These are phyloP conservation scores for Cyrtonyx montezumae DNA, from an alignment of 2,113 vertebrate species.

Conservation along the genomic window DNA sequence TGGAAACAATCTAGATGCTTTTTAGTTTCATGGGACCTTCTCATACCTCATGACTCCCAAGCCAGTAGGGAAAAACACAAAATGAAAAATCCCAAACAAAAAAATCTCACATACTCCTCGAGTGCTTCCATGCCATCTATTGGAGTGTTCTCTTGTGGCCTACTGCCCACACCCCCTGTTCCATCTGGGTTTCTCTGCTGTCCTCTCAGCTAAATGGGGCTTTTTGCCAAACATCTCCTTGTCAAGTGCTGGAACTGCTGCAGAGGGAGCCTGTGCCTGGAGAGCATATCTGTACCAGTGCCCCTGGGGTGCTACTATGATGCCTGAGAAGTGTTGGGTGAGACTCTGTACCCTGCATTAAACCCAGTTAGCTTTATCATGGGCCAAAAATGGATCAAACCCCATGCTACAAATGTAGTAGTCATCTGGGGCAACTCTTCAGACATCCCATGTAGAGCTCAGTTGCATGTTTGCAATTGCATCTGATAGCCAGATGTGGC, in stretches of 20 bases:
- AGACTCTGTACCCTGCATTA: neutral
- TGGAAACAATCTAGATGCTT: neutral
- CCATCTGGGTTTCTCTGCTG: neutral
- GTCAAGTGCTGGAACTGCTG: neutral
- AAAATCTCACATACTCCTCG: neutral
- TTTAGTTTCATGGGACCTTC: neutral
- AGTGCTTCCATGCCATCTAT: neutral
- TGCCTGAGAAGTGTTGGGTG: neutral
- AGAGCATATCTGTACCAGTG: neutral
- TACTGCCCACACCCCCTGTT: neutral
- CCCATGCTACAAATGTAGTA: neutral
- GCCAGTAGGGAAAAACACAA: neutral
- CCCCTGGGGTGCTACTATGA: neutral
- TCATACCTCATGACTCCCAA: neutral
- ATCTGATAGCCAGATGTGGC: neutral
- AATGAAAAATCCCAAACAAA: neutral
- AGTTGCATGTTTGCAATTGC: rapidly evolving
- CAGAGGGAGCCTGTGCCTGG: neutral
- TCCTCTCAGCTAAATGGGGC: neutral
- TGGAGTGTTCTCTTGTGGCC: neutral
- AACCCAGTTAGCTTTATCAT: neutral
- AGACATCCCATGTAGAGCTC: neutral
- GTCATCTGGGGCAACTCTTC: neutral
- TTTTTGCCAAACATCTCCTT: neutral
- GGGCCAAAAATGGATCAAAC: neutral